Evolutionary conservation across 2,113 vertebrate genomes (phyloP), one percentile per base, ranked within the genome.

Genomic region (Collichthys lucidus): DNA sequence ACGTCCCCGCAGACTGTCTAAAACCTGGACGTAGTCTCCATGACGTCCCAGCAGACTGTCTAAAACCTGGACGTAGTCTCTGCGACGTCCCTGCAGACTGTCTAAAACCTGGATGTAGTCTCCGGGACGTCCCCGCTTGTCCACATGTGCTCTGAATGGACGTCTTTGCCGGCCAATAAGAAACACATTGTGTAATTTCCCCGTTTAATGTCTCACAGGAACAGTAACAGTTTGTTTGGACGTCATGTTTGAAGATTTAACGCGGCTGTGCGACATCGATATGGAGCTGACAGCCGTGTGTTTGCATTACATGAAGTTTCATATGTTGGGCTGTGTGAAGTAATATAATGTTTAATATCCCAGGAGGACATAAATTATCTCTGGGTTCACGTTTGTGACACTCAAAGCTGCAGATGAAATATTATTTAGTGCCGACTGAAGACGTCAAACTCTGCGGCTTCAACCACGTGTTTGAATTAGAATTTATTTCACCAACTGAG

Each of bases 301-400:
- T 40, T 40, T 26, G 12, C 0, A 52, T 29, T 7, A 31, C 60
- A 46, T 15, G 12, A 35, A 49, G 55, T 20, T 17, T 40, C 16
- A 14, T 19, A 24, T 20, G 7, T 20, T 40, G 8, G 22, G 20
- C 59, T 66, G n/a, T 12, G 29, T 20, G 46, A 60, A 52, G 29
- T 8, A 9, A 76, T 9, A 69, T 65, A 78, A 8, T 19, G 62
- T 74, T 61, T 62, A 47, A 68, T 63, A 4, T 64, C 59, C 50
- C 65, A 12, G 22, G 20, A 59, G 0, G 52, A 60, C 52, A 52
- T 24, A 2, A 42, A 17, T 42, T 4, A 35, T 70, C 31, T 70
- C 11, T 11, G 8, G 31, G 20, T 56, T 56, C 6, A 7, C 4
- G 12, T 29, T 0, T 29, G 50, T 6, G 31, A 31, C 31, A 6